Percentiles rank a stretch among this genome's conserved stretches.
phyloP scores from a whole-genome alignment of 2,797 vertebrate genomes.

The Takifugu rubripes region DNA sequence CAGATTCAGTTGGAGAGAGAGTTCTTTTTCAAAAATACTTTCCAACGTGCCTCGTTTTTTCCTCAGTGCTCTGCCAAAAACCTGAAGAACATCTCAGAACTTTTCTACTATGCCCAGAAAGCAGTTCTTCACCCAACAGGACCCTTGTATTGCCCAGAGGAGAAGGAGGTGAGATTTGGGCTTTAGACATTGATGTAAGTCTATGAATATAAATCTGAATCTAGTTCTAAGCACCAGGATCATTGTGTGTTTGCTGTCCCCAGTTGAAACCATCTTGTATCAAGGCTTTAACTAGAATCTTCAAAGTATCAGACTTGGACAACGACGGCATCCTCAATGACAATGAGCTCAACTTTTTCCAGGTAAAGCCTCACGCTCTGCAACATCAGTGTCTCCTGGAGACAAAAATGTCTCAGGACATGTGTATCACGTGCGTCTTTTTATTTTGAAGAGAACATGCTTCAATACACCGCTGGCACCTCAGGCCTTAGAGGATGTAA shows the following conservation, averaged over 20 bases:
- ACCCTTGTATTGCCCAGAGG: constrained; percentile 95
- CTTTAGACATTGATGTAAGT: no score
- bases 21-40: no score
- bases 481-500: constrained; percentile 96
- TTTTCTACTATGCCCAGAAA: constrained; percentile 99
- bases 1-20: background rate
- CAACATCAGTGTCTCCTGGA: background rate
- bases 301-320: constrained; percentile 97
- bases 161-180: constrained; percentile 87
- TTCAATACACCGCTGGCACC: constrained; percentile 96
- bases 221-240: no score
- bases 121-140: constrained; percentile 97
- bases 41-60: no score
- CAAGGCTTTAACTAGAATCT: constrained; percentile 94
- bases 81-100: constrained; percentile 98
- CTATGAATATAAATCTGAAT: no score
- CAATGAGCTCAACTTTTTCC: constrained; percentile 98
- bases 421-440: background rate
- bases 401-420: background rate
- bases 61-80: constrained; percentile 97
- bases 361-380: constrained; percentile 71
- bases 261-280: constrained; percentile 95
- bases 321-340: constrained; percentile 96
- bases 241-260: constrained; percentile 6
- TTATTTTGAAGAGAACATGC: constrained; percentile 85